Evolutionary conservation across 2,113 vertebrate species (phyloP), one percentile per base, ranked within the genome.

Genomic region (Dryoscopus gambensis): DNA sequence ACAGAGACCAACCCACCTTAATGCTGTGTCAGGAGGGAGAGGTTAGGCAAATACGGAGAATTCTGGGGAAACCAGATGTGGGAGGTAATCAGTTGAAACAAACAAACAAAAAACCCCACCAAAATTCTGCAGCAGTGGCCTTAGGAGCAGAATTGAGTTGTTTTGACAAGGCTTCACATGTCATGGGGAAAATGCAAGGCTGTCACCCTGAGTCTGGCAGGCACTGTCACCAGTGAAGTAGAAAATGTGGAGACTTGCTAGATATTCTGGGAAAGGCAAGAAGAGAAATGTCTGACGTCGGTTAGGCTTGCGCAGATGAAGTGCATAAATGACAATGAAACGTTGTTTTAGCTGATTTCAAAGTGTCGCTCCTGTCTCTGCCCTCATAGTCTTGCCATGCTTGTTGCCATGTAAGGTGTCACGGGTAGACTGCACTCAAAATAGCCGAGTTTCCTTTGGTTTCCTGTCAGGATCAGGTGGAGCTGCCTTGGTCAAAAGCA

Each of bases 21-120:
- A 53, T 40, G 33, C 42, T 1, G 0, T 68, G 40, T 65, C 10
- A 47, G 33, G 52, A 59, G 19, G 16, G 25, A 62, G 57, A 42
- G 49, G 31, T 37, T 74, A 37, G 52, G 46, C 4, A 49, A 80
- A 47, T 33, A 5, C 2, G 6, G 57, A 57, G 22, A 40, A 22
- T 19, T 68, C 31, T 65, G 25, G 47, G 57, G 52, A 71, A 82
- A 37, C 7, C 20, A 52, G 13, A 9, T 52, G 14, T 2, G 4
- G 37, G 15, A 64, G 25, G 49, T 30, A 14, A 17, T 49, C 0
- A 1, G 7, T n/a, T 70, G 49, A 68, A 74, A 60, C 22, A 53
- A 55, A 33, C 69, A 57, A 37, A n/a, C 8, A 46, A 68, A 23
- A 28, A 11, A 11, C 0, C 11, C 17, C 0, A 6, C 7, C 4